Percentiles rank a stretch among this genome's conserved stretches.
Conservation (phyloP, 2,797 vertebrate species). For the Ptychobarbus kaznakovi region DNA sequence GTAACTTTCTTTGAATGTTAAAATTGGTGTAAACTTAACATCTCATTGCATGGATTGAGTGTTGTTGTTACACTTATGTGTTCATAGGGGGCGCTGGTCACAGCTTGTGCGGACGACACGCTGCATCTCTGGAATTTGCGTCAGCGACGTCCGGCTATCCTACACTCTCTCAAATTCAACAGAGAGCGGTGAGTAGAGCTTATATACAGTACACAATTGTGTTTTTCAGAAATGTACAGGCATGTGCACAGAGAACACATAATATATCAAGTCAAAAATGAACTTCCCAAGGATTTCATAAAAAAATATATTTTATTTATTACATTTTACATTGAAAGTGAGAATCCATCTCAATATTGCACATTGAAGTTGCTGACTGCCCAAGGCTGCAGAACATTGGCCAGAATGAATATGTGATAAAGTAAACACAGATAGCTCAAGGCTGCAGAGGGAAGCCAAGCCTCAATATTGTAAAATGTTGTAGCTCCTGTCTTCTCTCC, state of each 20-base stretch:
- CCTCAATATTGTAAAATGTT: slow-evolving; percentile 11
- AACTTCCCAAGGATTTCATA: neutral
- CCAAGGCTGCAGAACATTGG: slow-evolving; percentile 3
- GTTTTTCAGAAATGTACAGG: neutral
- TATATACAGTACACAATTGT: slow-evolving; percentile 8
- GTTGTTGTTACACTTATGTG: slow-evolving; percentile 20
- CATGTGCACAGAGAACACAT: slow-evolving; percentile 10
- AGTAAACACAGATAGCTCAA: slow-evolving; percentile 25
- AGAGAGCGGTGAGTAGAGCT: slow-evolving; percentile 87
- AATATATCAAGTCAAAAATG: neutral
- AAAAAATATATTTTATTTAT: neutral
- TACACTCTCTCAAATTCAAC: slow-evolving; percentile 99
- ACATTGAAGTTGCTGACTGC: slow-evolving; percentile 17
- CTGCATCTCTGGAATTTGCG: slow-evolving; percentile 98
- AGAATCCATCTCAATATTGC: slow-evolving; percentile 23
- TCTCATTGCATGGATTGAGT: too few relatives aligned
- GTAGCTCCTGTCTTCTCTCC: neutral
- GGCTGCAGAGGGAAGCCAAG: neutral
- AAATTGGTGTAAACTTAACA: too few relatives aligned
- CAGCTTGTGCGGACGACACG: slow-evolving; percentile 93
- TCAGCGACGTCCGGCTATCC: slow-evolving; percentile 93
- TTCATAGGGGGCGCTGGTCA: slow-evolving; percentile 92
- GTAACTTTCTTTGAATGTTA: neutral
- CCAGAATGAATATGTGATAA: slow-evolving; percentile 30
- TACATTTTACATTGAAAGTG: slow-evolving; percentile 9